Percentiles rank a stretch among this genome's conserved stretches.
phyloP scores from a whole-genome alignment of 2,888 invertebrate genomes.

The Erebia epiphron region DNA sequence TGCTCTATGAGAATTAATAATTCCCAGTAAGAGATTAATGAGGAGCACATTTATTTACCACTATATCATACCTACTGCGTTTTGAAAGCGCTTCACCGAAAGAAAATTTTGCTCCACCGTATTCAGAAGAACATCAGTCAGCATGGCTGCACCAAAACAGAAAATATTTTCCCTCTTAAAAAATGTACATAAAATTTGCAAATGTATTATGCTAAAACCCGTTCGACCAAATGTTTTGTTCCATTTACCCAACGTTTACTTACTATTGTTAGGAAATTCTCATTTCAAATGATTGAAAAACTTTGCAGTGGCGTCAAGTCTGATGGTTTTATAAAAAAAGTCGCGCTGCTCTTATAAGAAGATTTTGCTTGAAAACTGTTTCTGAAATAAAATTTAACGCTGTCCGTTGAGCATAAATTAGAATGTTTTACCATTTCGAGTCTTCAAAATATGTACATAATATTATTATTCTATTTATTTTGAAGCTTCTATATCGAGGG shows the following conservation, averaged over 20 bases:
- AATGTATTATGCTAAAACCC: background rate
- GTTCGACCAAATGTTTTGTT: slow-evolving; percentile 11
- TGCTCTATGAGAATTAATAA: too few species aligned
- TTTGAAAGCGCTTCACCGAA: too few species aligned
- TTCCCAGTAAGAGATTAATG: too few species aligned
- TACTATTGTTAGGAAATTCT: slow-evolving; percentile 7
- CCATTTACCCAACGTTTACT: slow-evolving; percentile 3
- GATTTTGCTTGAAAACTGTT: slow-evolving; percentile 4
- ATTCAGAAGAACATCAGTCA: background rate
- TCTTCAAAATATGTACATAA: background rate
- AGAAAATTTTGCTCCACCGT: too few species aligned
- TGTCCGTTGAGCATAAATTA: background rate
- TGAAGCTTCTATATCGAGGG: too few species aligned
- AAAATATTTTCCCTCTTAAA: background rate
- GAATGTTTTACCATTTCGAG: background rate
- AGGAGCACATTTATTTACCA: too few species aligned
- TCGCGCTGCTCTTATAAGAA: background rate
- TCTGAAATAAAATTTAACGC: background rate
- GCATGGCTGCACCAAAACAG: background rate
- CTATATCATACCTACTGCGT: too few species aligned
- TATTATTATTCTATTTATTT: too few species aligned
- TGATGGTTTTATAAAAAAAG: slow-evolving; percentile 8
- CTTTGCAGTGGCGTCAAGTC: slow-evolving; percentile 6
- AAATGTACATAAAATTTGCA: slow-evolving; percentile 16
- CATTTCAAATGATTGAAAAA: slow-evolving; percentile 13